Percentiles rank a stretch among this genome's conserved stretches.
Evolutionary conservation across 2,888 invertebrate species (phyloP).

Genomic region (Epsilonema sp.): DNA sequence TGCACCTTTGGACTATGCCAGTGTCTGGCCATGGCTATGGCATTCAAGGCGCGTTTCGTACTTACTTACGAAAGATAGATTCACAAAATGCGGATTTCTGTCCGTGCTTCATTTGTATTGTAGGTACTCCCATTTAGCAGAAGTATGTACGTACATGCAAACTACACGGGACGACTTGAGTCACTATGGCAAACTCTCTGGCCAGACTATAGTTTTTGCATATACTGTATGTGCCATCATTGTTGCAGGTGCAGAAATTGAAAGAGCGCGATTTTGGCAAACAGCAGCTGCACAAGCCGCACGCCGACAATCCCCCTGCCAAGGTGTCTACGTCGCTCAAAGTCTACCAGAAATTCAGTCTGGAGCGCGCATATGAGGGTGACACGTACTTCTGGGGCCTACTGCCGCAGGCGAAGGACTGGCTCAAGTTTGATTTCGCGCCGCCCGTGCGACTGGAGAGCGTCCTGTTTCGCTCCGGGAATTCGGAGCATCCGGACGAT

Average conservation of each 20-base stretch:
- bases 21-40: too few species aligned
- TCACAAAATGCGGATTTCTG: too few species aligned
- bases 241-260: slow-evolving; percentile 78
- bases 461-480: slow-evolving; percentile 46
- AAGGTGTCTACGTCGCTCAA: slow-evolving; percentile 50
- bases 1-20: too few species aligned
- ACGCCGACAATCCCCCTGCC: slow-evolving; percentile 55
- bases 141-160: too few species aligned
- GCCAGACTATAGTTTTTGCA: too few species aligned
- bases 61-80: too few species aligned
- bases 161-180: too few species aligned
- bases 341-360: slow-evolving; percentile 54
- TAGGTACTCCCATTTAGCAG: too few species aligned
- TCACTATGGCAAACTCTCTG: too few species aligned
- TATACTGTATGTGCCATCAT: too few species aligned
- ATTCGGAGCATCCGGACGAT: slow-evolving; percentile 68
- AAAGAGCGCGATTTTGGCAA: slow-evolving; percentile 42
- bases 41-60: too few species aligned
- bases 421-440: slow-evolving; percentile 55
- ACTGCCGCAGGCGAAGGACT: slow-evolving; percentile 58
- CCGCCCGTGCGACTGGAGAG: slow-evolving; percentile 40
- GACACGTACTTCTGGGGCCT: slow-evolving; percentile 77
- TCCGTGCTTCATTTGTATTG: too few species aligned
- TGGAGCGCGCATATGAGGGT: slow-evolving; percentile 62
- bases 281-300: slow-evolving; percentile 4